Base-by-base conservation (phyloP, 2,888 invertebrate species). In the Sisyra nigra region DNA sequence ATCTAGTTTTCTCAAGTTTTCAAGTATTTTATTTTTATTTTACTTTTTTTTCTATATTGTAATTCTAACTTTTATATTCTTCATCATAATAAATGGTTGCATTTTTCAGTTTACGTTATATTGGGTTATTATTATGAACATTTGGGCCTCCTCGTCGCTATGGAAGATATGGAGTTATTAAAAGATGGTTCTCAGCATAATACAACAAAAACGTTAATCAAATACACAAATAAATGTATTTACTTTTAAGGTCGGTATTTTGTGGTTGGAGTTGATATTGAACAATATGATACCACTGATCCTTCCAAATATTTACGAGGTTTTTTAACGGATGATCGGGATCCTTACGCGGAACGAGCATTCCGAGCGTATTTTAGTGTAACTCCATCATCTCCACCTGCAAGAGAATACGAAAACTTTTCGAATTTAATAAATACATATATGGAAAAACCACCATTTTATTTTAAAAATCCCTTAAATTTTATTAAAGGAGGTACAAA, bases 71-170 rank as follows among this genome's bases (percentile, higher is more conserved):
- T 5, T 24, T 24, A 24, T 5, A 7, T 24, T 24, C 8, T 40
- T 14, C 8, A 30, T n/a, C 10, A 8, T 11, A 10, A 19, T 17
- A 18, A 38, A 14, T 19, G 18, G 8, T 38, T 17, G 17, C 7
- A 41, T 48, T 42, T 45, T 67, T n/a, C 74, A 93, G 93, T 93
- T 62, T 93, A 91, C 65, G 80, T 93, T 31, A 79, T 91, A 50
- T 71, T 93, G 50, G 92, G 92, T 1, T 81, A 86, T 58, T 81
- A 87, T 55, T 86, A 86, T 57, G 92, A 93, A 55, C 91, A 92
- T 59, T 74, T 91, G 49, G 92, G 91, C 3, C 68, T 93, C n/a
- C 76, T 93, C 76, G 71, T 86, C 45, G 86, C 88, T 33, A 69
- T 93, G 62, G 79, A 91, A 50, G 76, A 85, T 48, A 73, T 76